phyloP scores from a whole-genome alignment of 2,888 invertebrate species.

The Tetrapedia diversipes region DNA sequence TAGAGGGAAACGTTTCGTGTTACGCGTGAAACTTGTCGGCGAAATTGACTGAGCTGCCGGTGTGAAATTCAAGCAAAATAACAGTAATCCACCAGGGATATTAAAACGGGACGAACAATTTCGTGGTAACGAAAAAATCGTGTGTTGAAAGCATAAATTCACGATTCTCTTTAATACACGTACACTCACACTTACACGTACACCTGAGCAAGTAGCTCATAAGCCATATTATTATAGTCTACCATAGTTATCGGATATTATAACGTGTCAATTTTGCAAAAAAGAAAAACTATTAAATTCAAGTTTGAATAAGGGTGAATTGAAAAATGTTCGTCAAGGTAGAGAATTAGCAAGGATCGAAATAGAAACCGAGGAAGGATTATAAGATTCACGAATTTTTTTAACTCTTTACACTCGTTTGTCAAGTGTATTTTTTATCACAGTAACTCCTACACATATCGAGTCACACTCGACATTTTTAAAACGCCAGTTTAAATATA shows the following conservation, averaged over 20 bases:
- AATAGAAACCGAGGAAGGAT: not conserved
- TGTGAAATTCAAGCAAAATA: slow-evolving; percentile 2
- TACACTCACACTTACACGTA: no score
- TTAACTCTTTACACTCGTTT: no score
- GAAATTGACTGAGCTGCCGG: not conserved
- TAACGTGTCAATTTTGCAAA: not conserved
- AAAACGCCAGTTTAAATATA: no score
- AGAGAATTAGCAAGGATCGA: no score
- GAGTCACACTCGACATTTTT: no score
- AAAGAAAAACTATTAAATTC: not conserved
- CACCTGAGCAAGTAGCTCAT: not conserved
- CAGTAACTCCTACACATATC: no score
- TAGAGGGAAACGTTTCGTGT: not conserved
- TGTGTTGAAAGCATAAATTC: not conserved
- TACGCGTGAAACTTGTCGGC: not conserved
- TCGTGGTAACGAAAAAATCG: not conserved
- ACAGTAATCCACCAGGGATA: not conserved
- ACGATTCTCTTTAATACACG: not conserved
- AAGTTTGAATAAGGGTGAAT: not conserved
- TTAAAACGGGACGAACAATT: slow-evolving; percentile 19
- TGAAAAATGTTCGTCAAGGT: no score
- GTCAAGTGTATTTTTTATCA: no score
- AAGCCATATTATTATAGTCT: not conserved
- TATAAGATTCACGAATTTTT: not conserved
- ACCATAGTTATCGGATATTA: no score